Evolutionary conservation across 2,888 invertebrate species (phyloP).

Genomic region (Parnassius glacialis): DNA sequence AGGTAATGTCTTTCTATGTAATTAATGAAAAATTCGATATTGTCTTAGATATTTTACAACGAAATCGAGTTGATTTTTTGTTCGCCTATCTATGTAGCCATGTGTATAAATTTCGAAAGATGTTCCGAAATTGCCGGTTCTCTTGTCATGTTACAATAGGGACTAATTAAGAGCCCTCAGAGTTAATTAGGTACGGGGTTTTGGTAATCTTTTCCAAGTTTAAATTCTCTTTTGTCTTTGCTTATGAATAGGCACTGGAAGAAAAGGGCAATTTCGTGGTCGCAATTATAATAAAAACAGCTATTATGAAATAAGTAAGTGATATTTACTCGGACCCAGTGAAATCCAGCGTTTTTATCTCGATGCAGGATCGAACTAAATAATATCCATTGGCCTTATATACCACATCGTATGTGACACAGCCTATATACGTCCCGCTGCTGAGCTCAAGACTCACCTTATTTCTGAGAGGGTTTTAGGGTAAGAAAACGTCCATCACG

Average conservation of each 20-base stretch:
- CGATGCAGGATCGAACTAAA: too few species aligned
- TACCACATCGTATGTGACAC: too few species aligned
- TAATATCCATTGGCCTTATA: too few species aligned
- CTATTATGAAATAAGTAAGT: slow-evolving; percentile 6
- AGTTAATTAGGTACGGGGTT: slow-evolving; percentile 69
- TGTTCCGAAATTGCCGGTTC: slow-evolving; percentile 64
- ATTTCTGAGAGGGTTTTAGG: too few species aligned
- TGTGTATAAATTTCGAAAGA: slow-evolving; percentile 52
- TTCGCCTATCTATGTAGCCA: slow-evolving; percentile 32
- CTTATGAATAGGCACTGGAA: slow-evolving; percentile 18
- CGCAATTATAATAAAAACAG: background rate
- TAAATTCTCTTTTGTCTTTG: slow-evolving; percentile 60
- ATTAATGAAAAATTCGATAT: too few species aligned
- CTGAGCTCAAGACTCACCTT: too few species aligned
- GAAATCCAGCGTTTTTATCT: too few species aligned
- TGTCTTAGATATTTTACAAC: too few species aligned
- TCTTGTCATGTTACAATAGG: slow-evolving; percentile 75
- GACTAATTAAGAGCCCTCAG: slow-evolving; percentile 73
- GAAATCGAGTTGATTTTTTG: background rate
- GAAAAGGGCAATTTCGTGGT: slow-evolving; percentile 1
- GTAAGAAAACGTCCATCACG: too few species aligned
- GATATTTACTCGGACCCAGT: too few species aligned
- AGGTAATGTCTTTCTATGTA: too few species aligned
- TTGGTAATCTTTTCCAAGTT: slow-evolving; percentile 54
- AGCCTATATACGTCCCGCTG: too few species aligned